A percentile compares a stretch with the other conserved stretches of the same genome.
Conservation (phyloP, 2,888 invertebrate species). For the Cremastinae sp. region DNA sequence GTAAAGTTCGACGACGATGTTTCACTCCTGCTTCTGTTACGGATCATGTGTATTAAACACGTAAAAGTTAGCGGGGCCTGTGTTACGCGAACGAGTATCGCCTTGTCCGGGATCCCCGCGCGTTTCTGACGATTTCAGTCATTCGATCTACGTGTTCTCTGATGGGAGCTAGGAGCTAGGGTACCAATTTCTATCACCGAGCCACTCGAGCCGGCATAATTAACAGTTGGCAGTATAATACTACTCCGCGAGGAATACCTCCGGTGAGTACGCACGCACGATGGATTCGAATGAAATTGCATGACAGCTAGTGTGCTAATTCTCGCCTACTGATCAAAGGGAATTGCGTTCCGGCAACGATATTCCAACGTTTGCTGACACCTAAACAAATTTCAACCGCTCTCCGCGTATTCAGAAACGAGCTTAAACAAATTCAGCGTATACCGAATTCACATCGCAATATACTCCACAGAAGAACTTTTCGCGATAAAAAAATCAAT, state of each 20-base stretch:
- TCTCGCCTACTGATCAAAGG: slow-evolving; percentile 51
- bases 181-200: slow-evolving; percentile 39
- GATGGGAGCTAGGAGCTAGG: neutral
- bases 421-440: too few species aligned
- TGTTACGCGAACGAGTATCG: neutral
- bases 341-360: slow-evolving; percentile 37
- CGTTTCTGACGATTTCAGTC: neutral
- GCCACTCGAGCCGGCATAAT: slow-evolving; percentile 45
- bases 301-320: slow-evolving; percentile 49
- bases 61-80: neutral
- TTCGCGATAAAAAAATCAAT: too few species aligned
- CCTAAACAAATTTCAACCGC: neutral
- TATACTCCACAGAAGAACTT: too few species aligned
- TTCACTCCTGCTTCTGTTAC: slow-evolving; percentile 16
- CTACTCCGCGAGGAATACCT: slow-evolving; percentile 11
- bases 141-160: slow-evolving; percentile 9
- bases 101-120: neutral
- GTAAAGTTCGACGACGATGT: slow-evolving; percentile 24
- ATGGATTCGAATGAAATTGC: slow-evolving; percentile 40
- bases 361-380: slow-evolving; percentile 12
- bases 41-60: neutral
- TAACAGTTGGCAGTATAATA: slow-evolving; percentile 40
- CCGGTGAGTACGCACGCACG: neutral
- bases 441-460: too few species aligned
- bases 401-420: neutral